Base-by-base conservation (phyloP, 2,113 vertebrate genomes). In the Aythya baeri region DNA sequence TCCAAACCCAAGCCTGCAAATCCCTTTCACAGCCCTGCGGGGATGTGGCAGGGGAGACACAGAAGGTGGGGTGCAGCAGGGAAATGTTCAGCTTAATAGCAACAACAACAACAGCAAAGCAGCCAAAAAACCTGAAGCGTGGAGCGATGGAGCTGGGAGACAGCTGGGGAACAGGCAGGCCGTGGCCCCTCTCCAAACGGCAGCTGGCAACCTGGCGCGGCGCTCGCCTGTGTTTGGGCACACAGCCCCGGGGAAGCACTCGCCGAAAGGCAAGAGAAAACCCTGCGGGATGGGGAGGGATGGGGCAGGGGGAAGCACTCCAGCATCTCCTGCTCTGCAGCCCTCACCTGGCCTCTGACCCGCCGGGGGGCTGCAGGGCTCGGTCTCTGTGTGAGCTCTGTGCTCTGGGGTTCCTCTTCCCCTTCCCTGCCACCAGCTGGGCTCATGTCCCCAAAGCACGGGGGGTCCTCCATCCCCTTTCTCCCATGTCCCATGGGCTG, bases 141-240 rank as follows among this genome's bases (percentile, higher is more conserved):
- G 77, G 84, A 88, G 83, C 83, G 90, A 93, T 52, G 38, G 70
- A 85, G 54, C 86, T 61, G 92, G 76, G 89, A 93, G 86, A 91
- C 75, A 91, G 92, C 72, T 73, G 93, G 90, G 74, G 61, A 96
- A 73, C 25, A 86, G 89, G 84, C 43, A 58, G 73, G 63, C 59
- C 34, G 18, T 94, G 96, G 95, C 85, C 55, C 43, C 65, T 93
- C 91, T 96, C 96, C 96, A 94, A 77, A 54, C 8, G 5, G 91
- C 94, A 95, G 94, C 95, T 94, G 93, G 93, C 71, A 91, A 72
- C 80, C 80, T 90, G 96, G 93, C 68, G 3, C 50, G 2, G 71
- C 2, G 2, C 70, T 88, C 15, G 1, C 54, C 90, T 88, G 86
- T 13, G 2, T 93, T 94, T 83, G 79, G 78, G 86, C 71, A 77